Percentiles rank a stretch among this genome's conserved stretches.
phyloP scores from a whole-genome alignment of 2,797 vertebrate species.

The Argyrosomus regius region DNA sequence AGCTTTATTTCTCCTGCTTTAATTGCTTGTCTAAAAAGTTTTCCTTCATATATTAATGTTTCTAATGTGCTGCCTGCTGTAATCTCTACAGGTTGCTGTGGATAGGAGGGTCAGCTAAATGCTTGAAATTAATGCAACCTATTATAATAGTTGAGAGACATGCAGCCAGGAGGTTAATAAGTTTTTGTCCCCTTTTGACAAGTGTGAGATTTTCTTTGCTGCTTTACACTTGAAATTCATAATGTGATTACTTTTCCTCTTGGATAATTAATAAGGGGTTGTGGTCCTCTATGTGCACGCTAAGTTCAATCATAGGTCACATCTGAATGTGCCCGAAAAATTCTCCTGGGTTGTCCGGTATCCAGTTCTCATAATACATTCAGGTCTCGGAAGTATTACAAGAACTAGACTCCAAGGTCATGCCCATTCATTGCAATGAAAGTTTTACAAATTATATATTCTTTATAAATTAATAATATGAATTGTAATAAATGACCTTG shows the following conservation, averaged over 20 bases:
- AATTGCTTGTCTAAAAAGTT: not conserved
- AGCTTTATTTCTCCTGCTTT: not conserved
- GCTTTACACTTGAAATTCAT: conserved; percentile 2
- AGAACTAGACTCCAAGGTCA: not conserved
- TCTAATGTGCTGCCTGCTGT: not conserved
- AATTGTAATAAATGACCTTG: not conserved
- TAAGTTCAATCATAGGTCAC: not conserved
- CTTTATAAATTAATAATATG: not conserved
- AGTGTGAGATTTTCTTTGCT: not conserved
- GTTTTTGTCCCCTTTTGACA: conserved; percentile 17
- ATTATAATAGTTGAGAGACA: not conserved
- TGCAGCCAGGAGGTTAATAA: conserved; percentile 20
- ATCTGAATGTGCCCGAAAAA: not conserved
- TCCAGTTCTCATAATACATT: not conserved
- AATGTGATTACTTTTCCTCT: conserved; percentile 21
- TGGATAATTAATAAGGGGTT: not conserved
- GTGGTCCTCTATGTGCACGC: not conserved
- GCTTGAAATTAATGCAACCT: not conserved
- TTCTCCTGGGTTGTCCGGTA: not conserved
- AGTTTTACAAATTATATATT: not conserved
- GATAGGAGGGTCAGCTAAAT: not conserved
- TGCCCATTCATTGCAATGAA: not conserved
- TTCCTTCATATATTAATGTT: not conserved
- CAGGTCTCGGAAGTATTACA: not conserved
- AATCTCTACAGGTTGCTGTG: not conserved